Base-by-base conservation (phyloP, 2,888 invertebrate genomes). In the Epsilonema sp. region DNA sequence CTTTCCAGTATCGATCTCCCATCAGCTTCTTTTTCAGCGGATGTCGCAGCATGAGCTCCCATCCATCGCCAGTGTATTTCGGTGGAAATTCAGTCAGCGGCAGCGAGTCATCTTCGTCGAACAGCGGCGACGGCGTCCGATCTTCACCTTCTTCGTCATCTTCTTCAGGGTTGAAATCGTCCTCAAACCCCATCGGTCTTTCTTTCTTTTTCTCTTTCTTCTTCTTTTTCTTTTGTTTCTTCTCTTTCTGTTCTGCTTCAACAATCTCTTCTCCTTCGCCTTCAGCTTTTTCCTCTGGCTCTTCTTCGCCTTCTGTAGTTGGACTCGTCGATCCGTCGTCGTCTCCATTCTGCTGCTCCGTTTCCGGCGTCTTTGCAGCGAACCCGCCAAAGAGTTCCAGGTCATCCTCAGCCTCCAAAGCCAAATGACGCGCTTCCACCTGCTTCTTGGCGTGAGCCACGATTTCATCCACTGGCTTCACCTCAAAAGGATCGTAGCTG, bases 1-100 rank as follows among this genome's bases (percentile, higher is more conserved):
- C 87, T 72, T 94, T 94, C 97, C 97, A 97, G 69, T 85, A 90
- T 56, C 73, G n/a, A n/a, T 52, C 54, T 73, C 61, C 56, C 61
- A 64, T 60, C 40, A 63, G 52, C 39, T 87, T 89, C 74, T 90
- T 90, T 67, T 90, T 90, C 64, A 85, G 85, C 1, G 90, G 90
- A 64, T 90, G 89, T 1, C 94, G 75, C 45, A 92, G 70, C 56
- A 89, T 83, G 80, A 94, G 82, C 63, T 90, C 89, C 90, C 92
- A 97, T 24, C 89, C 89, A 23, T 83, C 79, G 0, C 79, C 85
- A 1, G 78, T 82, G 52, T 74, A 74, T 26, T 78, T 75, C 42
- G 86, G 75, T 11, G 87, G 84, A 68, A 87, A 97, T 45, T 82
- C 82, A 66, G 85, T 85, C 46, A 97, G 71, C 0, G 89, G 89